Evolutionary conservation across 2,797 vertebrate species (phyloP), one percentile per base, ranked within the genome.

Genomic region (Malacoctenus gilli): DNA sequence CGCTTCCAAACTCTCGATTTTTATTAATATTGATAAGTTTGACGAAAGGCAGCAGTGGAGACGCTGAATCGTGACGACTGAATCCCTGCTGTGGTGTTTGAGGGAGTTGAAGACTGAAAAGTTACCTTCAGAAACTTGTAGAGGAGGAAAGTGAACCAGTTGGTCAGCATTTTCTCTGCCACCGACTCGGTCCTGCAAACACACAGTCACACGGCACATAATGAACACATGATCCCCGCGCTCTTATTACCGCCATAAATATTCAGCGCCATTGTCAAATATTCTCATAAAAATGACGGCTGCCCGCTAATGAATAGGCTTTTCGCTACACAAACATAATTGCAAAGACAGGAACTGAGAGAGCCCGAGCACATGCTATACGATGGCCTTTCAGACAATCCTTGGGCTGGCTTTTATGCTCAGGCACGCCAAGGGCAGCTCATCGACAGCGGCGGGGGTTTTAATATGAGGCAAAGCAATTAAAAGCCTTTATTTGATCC

Each of bases 121-220:
- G 8, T 85, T 92, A 98, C 97, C 96, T 99, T 99, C 32, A 99
- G 93, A 81, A 98, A 99, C 82, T 98, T 98, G 89, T 99, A 97
- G 42, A 99, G 93, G 15, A 99, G 93, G 73, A 99, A 98, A 0
- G 97, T 99, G 75, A 99, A 99, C 97, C 97, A 99, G 59, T 99
- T 99, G 50, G 96, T 99, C 73, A 99, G 83, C 96, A 99, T 99
- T 84, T 99, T 99, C 89, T 99, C 97, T 13, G 97, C 97, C 31
- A 99, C 97, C 0, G 96, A 98, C 81, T 98, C 97, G 0, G 97
- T 98, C 90, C 96, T 98, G 86, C 57, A 87, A 83, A 77, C 50
- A 79, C 5, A 82, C 12, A 46, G 41, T 56, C 48, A 82, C 40
- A 82, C 42, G 77, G 61, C 35, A 60, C 37, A 53, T 60, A 35